Base-by-base conservation (phyloP, 2,888 invertebrate genomes). In the Rambutsinella grinnellia region DNA sequence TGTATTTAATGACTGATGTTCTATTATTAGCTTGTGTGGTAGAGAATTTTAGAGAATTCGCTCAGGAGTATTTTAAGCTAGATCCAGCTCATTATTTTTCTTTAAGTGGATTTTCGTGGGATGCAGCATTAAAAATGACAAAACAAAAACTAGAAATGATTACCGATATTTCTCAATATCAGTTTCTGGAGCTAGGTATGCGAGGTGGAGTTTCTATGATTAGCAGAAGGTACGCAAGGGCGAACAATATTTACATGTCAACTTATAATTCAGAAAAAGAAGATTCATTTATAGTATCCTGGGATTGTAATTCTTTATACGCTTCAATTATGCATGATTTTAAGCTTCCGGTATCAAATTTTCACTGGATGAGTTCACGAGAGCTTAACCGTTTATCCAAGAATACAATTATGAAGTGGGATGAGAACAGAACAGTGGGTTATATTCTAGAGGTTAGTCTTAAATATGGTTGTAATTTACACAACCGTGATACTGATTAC, bases 21-120 rank as follows among this genome's bases (percentile, higher is more conserved):
- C 10, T 69, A n/a, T 36, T 68, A 2, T 26, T 76, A 24, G 63
- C 63, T 24, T 51, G 56, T 26, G 76, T 69, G 0, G 28, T 69
- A 26, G 63, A 76, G 27, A 63, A 63, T 44, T 76, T 76, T 26
- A 3, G 76, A 15, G 23, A 47, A 1, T 13, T 63, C 6, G 53
- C 63, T 15, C 19, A 58, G 3, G 15, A 24, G 3, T 36, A 36
- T 44, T 76, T 63, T 44, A n/a, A 17, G 5, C 36, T 76, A 3
- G 76, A 76, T 49, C 76, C 76, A 8, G 44, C 57, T 15, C 68
- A 76, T 44, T 76, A 63, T n/a, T 57, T 19, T 53, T 47, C 76
- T 8, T 27, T 63, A n/a, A 36, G 49, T 46, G 28, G 57, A 1
- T 69, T 21, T 28, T 51, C 62, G n/a, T 63, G 54, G 63, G 63